Conservation (phyloP, 37 sponge, comb jelly and placozoan species). For the Theonella swinhoei region DNA sequence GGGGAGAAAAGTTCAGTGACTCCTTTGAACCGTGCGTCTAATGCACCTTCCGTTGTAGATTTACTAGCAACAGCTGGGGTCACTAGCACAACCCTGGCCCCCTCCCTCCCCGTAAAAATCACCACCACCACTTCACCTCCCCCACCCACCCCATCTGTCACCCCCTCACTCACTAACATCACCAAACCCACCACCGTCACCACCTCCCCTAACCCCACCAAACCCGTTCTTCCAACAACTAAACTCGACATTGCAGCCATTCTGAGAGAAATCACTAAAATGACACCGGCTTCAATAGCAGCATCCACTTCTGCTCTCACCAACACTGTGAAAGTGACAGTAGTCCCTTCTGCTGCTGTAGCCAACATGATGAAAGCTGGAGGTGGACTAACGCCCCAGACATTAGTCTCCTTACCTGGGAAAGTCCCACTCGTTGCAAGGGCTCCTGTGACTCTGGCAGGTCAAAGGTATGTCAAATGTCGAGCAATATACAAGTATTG, state of each 20-base stretch:
- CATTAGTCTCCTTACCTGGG: background rate
- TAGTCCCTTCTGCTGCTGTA: background rate
- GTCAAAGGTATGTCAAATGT: no score
- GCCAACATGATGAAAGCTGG: background rate
- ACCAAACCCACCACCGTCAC: background rate
- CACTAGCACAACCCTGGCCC: background rate
- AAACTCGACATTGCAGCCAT: background rate
- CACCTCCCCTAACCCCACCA: background rate
- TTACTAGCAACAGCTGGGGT: background rate
- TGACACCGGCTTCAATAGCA: background rate
- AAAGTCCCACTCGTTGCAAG: background rate
- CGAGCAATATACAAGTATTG: no score
- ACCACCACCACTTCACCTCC: background rate
- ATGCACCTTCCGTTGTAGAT: no score
- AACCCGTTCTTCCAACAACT: background rate
- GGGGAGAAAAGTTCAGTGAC: no score
- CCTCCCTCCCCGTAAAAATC: background rate
- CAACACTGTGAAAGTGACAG: background rate
- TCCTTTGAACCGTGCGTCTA: no score
- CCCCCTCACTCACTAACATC: background rate
- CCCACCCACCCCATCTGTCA: background rate
- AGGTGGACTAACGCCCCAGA: background rate
- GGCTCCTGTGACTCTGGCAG: no score
- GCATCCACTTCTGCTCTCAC: background rate
- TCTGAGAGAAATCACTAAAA: background rate